phyloP scores from a whole-genome alignment of 2,888 invertebrate genomes.

The Cephus pulcher region DNA sequence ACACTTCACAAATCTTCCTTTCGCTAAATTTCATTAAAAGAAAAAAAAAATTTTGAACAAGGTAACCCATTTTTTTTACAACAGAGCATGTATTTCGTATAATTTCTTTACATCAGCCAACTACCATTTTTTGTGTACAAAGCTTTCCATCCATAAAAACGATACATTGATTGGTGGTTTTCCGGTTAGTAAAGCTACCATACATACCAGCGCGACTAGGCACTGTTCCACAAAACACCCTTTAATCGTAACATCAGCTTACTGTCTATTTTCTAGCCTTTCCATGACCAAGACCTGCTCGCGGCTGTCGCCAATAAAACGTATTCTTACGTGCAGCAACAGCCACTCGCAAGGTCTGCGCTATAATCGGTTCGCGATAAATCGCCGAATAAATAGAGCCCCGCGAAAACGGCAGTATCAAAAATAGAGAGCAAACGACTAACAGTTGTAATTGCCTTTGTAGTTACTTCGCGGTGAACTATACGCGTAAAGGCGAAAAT shows the following conservation, averaged over 20 bases:
- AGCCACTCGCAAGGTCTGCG: neutral
- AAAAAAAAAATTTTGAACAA: neutral
- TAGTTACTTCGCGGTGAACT: constrained; percentile 26
- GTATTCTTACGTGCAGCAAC: neutral
- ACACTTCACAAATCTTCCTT: neutral
- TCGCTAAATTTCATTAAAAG: neutral
- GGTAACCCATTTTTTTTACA: constrained; percentile 28
- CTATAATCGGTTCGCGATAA: neutral
- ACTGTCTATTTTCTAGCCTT: constrained; percentile 55
- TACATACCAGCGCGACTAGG: constrained; percentile 35
- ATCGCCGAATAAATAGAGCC: neutral
- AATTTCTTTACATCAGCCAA: constrained; percentile 48
- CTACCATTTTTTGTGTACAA: constrained; percentile 43
- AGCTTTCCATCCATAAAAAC: constrained; percentile 46
- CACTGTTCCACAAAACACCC: constrained; percentile 23
- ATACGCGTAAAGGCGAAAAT: constrained; percentile 50
- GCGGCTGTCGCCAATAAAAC: neutral
- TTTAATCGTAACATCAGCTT: constrained; percentile 42
- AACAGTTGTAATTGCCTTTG: constrained; percentile 17
- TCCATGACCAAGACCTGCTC: constrained; percentile 9
- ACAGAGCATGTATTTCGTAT: constrained; percentile 49
- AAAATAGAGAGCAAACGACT: constrained; percentile 55
- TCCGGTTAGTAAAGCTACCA: constrained; percentile 52
- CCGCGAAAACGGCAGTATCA: constrained; percentile 50
- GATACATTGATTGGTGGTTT: constrained; percentile 42